Percentiles rank a stretch among this genome's conserved stretches.
These are phyloP conservation scores for Copidosoma floridanum DNA, from an alignment of 1,140 invertebrate species.

Conservation along the genomic window DNA sequence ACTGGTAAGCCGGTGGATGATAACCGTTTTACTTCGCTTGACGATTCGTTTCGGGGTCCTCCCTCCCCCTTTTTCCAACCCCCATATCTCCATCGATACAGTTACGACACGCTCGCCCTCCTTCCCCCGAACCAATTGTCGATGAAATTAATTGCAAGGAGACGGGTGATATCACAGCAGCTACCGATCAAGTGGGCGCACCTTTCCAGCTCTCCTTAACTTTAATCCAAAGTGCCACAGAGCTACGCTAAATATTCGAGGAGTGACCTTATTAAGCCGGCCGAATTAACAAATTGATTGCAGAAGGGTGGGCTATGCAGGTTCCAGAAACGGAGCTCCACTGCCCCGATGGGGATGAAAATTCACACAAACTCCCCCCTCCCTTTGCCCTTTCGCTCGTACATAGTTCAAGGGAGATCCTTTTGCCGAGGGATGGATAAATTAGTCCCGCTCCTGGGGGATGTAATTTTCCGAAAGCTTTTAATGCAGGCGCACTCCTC, in stretches of 20 bases:
- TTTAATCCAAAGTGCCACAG: too few relatives aligned
- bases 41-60: conserved; percentile 5
- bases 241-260: not conserved
- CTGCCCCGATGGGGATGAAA: not conserved
- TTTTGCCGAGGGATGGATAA: not conserved
- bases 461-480: conserved; percentile 10
- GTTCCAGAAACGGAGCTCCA: not conserved
- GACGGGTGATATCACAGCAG: too few relatives aligned
- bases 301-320: not conserved
- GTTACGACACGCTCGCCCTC: not conserved
- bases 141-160: conserved; percentile 21
- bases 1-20: conserved; percentile 36
- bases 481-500: not conserved
- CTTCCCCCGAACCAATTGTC: too few relatives aligned
- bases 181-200: too few relatives aligned
- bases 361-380: not conserved
- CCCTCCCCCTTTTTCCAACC: conserved; percentile 31
- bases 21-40: conserved; percentile 33
- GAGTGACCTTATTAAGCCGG: conserved; percentile 20
- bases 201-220: not conserved
- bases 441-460: conserved; percentile 7
- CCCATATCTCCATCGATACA: conserved; percentile 1
- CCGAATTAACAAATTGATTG: conserved; percentile 24
- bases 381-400: too few relatives aligned
- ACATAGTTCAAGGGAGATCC: too few relatives aligned